Percentiles rank a stretch among this genome's conserved stretches.
Evolutionary conservation across 2,797 vertebrate genomes (phyloP).

Genomic region (Scolopax rusticola): DNA sequence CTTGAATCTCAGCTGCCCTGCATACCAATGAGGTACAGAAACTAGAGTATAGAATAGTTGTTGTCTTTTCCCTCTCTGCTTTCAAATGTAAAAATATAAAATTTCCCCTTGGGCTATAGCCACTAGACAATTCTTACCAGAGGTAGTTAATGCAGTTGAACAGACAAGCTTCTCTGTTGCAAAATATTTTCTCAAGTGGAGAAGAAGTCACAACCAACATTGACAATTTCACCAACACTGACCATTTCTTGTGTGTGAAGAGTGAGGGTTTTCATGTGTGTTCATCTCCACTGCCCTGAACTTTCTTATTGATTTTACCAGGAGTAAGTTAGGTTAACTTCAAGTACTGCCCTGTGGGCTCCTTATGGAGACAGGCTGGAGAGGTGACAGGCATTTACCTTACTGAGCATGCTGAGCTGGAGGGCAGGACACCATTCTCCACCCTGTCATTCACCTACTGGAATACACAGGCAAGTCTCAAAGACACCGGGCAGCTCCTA

Average conservation of each 20-base stretch:
- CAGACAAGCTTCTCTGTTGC: neutral
- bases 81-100: neutral
- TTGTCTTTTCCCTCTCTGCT: neutral
- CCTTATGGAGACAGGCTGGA: neutral
- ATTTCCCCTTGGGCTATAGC: neutral
- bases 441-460: neutral
- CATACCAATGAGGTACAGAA: neutral
- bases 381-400: neutral
- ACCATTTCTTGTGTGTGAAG: neutral
- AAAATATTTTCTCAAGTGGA: neutral
- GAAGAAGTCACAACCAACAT: neutral
- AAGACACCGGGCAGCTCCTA: neutral
- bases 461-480: neutral
- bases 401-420: too few relatives aligned
- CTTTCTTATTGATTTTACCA: neutral
- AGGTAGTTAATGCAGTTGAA: neutral
- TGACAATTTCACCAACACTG: neutral
- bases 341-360: neutral
- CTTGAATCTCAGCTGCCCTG: neutral
- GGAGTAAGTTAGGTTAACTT: neutral
- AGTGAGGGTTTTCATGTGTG: neutral
- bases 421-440: neutral
- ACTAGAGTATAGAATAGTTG: neutral
- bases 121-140: neutral
- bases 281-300: neutral